Base-by-base conservation (phyloP, 2,888 invertebrate genomes). In the Epirrita christyi region DNA sequence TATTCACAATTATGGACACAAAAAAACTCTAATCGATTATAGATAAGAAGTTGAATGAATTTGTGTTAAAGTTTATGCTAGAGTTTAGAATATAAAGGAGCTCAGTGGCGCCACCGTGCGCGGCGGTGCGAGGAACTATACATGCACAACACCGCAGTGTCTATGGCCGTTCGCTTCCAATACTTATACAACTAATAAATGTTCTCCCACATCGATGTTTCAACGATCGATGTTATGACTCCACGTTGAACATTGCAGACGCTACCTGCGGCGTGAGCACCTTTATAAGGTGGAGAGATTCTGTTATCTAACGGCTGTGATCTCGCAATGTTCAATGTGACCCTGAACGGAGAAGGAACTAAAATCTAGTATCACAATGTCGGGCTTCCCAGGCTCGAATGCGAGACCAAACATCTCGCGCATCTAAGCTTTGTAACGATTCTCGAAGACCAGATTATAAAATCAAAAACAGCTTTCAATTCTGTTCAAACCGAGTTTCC, bases 351-450 rank as follows among this genome's bases (percentile, higher is more conserved):
- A 88, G 90, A 88, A 88, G 84, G 85, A 89, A 92, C 90, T 92
- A 91, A 90, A 90, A 91, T 86, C 92, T 92, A 92, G 88, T 92
- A 92, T 92, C 92, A 92, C 92, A 92, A 92, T 91, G 81, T 89
- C 86, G 88, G 88, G 88, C 87, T 88, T 85, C 78, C 77, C 81
- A 80, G 81, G 83, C 83, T 82, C 78, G 77, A 82, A 82, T 77
- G 78, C 80, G 86, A 87, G 86, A 83, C 79, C 76, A 73, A 76
- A 78, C 79, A 80, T 82, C 81, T 77, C 75, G 75, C 74, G 75
- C 70, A 66, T 60, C 66, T 60, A 60, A 62, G 64, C 61, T 59
- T 61, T 66, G 64, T 66, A 66, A 72, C 73, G 61, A 56, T 55
- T 58, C 44, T 44, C 37, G 54, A 42, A 54, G 54, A 59, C 65